Evolutionary conservation across 2,888 invertebrate genomes (phyloP), one percentile per base, ranked within the genome.

Genomic region (Druceiella hillmani): DNA sequence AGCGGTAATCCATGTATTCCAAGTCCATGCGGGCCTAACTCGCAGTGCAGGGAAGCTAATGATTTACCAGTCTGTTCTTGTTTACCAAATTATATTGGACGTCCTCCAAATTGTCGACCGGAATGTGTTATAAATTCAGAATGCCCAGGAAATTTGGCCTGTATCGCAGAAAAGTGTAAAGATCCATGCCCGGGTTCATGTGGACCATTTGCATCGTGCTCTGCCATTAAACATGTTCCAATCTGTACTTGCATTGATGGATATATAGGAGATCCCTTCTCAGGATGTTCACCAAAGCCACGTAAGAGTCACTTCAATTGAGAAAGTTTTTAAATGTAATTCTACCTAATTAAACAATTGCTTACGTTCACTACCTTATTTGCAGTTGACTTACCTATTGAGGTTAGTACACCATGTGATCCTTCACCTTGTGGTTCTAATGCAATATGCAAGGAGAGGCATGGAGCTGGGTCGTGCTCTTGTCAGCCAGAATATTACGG

Each of bases 341-440:
- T 7, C 22, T 20, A 20, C 6, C 9, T 20, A n/a, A 20, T 20
- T 20, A 20, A 20, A 20, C 6, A 20, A n/a, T 20, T 20, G 22
- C 22, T 20, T 20, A 6, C 22, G 22, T 20, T 20, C 9, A 20
- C 6, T 20, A n/a, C 22, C 6, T 20, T 7, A 20, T 20, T 6
- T n/a, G n/a, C n/a, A n/a, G n/a, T n/a, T n/a, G n/a, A n/a, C n/a
- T n/a, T n/a, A n/a, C n/a, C n/a, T n/a, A n/a, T n/a, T n/a, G n/a
- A n/a, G n/a, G n/a, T n/a, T n/a, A n/a, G n/a, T n/a, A n/a, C n/a
- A n/a, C 89, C 88, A 47, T 91, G 90, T 60, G 76, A 83, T 56
- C 84, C 84, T 47, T 84, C 87, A 37, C 90, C 91, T 27, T 92
- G 92, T 61, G 91, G 91, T 40, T 75, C 82, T 17, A 91, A 91